phyloP scores from a whole-genome alignment of 2,113 vertebrate species.

The Centrocercus urophasianus region DNA sequence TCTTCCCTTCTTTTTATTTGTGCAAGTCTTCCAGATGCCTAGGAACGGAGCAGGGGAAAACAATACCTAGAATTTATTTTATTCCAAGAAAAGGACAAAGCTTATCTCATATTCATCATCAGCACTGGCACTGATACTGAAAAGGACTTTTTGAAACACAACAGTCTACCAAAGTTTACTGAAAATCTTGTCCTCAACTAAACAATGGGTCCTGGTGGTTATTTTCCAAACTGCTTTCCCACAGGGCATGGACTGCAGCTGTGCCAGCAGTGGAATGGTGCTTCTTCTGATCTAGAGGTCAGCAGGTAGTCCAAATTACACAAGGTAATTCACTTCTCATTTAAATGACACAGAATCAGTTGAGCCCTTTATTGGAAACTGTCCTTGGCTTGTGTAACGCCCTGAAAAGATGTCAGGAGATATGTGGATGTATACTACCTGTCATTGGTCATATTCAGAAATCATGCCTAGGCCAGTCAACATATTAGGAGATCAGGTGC shows the following conservation, averaged over 20 bases:
- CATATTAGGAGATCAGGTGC: neutral
- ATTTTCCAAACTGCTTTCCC: neutral
- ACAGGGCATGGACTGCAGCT: neutral
- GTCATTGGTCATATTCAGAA: neutral
- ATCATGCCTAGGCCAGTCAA: accelerated
- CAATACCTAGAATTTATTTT: accelerated
- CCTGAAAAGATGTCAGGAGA: neutral
- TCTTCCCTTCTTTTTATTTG: neutral
- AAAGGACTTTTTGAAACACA: neutral
- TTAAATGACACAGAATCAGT: neutral
- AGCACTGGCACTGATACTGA: neutral
- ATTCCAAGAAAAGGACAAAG: neutral
- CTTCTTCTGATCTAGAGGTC: neutral
- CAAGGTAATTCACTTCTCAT: neutral
- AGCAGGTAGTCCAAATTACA: neutral
- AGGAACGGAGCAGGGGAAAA: neutral
- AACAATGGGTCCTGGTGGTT: neutral
- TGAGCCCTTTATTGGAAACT: neutral
- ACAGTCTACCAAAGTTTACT: neutral
- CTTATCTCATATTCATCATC: neutral
- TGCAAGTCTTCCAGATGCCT: neutral
- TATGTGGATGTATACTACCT: accelerated
- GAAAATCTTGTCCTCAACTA: neutral
- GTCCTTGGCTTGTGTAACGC: neutral
- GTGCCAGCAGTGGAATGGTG: neutral